phyloP scores from a whole-genome alignment of 2,113 vertebrate genomes.

The Plectropomus leopardus region DNA sequence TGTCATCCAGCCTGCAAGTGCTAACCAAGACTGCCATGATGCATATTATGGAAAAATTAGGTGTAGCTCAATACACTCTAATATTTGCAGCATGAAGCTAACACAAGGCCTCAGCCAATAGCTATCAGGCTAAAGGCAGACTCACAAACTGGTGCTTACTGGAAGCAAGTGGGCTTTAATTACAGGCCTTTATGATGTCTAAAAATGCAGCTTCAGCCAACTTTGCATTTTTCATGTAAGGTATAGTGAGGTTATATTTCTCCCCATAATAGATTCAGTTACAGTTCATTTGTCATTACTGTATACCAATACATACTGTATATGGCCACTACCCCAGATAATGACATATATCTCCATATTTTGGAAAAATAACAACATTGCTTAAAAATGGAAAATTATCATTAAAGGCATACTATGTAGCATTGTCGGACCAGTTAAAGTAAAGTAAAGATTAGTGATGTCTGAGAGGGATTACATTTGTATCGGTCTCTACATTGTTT shows the following conservation, averaged over 20 bases:
- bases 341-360: too few species aligned
- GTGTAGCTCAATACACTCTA: neutral
- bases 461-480: too few species aligned
- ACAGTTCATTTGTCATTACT: neutral
- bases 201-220: neutral
- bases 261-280: neutral
- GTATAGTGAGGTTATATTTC: constrained; percentile 35
- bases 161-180: neutral
- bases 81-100: neutral
- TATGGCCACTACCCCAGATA: neutral
- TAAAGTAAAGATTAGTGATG: too few species aligned
- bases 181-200: neutral
- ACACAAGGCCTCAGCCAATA: neutral
- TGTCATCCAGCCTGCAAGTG: neutral
- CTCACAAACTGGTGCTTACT: neutral
- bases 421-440: too few species aligned
- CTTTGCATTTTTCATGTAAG: neutral
- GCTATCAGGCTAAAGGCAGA: constrained; percentile 21
- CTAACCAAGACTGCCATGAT: neutral
- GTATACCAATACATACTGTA: neutral
- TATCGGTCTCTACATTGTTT: neutral
- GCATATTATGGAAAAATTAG: neutral
- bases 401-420: too few species aligned
- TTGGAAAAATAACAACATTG: too few species aligned
- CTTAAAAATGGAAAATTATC: too few species aligned